Conservation (phyloP, 2,113 vertebrate species). For the Tauraco erythrolophus region DNA sequence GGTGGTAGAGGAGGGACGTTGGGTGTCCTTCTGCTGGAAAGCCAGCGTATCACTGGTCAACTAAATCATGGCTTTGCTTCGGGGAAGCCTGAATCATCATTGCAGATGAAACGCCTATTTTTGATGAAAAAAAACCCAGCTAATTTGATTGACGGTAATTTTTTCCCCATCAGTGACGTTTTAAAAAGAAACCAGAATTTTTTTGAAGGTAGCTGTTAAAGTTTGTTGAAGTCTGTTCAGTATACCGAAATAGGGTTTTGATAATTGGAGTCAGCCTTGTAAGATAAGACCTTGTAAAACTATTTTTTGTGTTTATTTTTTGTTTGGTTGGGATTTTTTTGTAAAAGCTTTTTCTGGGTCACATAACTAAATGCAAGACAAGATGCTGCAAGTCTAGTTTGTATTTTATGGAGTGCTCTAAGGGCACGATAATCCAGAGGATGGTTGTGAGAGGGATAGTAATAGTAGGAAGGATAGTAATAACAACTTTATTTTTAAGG, state of each 20-base stretch:
- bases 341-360: neutral
- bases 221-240: conserved; percentile 23
- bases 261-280: conserved; percentile 10
- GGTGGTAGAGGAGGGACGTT: neutral
- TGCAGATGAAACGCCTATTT: neutral
- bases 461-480: neutral
- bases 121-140: neutral
- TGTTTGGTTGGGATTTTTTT: neutral
- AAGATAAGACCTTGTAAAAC: conserved; percentile 7
- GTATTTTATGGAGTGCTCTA: neutral
- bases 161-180: conserved; percentile 18
- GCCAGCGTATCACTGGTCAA: neutral
- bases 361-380: neutral
- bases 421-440: neutral
- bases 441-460: neutral
- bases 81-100: neutral
- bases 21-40: neutral
- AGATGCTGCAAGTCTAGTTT: neutral
- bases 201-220: neutral
- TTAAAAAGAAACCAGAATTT: conserved; percentile 31
- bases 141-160: neutral
- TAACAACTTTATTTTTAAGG: no score
- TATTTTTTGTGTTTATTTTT: neutral
- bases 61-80: neutral
- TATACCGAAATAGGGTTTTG: conserved; percentile 11